Evolutionary conservation across 2,113 vertebrate genomes (phyloP).

Genomic region (Condylura cristata): DNA sequence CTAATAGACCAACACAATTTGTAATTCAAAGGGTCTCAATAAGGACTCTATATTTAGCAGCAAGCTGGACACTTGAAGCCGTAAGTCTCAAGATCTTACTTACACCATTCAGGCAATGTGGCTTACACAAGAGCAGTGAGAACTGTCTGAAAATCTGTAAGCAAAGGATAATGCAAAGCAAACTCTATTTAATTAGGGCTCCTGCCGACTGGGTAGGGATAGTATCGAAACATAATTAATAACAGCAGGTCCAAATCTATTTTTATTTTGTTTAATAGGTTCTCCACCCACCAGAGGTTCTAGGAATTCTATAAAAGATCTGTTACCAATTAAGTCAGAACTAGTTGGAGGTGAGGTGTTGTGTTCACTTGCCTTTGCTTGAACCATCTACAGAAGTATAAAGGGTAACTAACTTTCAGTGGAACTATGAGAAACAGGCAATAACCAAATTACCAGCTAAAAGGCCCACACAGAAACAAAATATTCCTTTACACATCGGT

Average conservation of each 20-base stretch:
- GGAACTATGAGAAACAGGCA: background rate
- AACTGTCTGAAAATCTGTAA: conserved; percentile 32
- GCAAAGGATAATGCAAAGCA: background rate
- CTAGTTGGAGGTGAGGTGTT: background rate
- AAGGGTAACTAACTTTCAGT: conserved; percentile 4
- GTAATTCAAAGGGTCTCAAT: background rate
- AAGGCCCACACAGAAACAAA: background rate
- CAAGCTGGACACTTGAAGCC: background rate
- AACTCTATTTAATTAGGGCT: background rate
- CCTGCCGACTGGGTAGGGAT: background rate
- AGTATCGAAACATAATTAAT: conserved; percentile 14
- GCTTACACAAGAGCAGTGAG: conserved; percentile 21
- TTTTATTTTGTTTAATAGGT: conserved; percentile 9
- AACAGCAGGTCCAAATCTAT: background rate
- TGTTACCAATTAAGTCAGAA: background rate
- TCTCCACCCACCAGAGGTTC: background rate
- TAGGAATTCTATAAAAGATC: background rate
- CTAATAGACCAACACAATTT: conserved; percentile 48
- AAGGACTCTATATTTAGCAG: background rate
- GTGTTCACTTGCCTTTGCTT: conserved; percentile 15
- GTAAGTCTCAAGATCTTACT: conserved; percentile 21
- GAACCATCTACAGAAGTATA: background rate
- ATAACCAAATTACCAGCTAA: background rate
- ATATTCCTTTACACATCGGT: conserved; percentile 36
- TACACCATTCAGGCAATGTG: background rate